Conservation (phyloP, 2,113 vertebrate genomes). For the Dunckerocampus dactyliophorus region DNA sequence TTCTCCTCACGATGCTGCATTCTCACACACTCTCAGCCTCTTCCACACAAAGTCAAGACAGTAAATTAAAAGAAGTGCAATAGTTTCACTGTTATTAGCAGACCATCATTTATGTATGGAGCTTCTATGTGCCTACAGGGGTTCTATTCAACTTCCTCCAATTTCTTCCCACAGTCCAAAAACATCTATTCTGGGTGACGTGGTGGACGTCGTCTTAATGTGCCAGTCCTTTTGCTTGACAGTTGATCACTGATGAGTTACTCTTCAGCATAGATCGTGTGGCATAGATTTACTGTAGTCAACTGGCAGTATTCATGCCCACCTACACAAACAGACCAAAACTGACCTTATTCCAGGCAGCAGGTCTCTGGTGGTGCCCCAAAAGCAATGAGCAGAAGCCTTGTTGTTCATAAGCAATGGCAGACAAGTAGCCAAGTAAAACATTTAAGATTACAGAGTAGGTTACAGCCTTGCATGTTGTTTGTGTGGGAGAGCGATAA, state of each 20-base stretch:
- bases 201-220: neutral
- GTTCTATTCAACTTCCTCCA: neutral
- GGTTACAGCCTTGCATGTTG: no score
- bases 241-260: neutral
- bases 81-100: constrained; percentile 20
- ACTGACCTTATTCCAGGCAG: no score
- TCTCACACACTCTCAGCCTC: constrained; percentile 9
- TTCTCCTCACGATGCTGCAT: neutral
- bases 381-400: no score
- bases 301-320: no score
- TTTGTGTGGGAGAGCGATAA: no score
- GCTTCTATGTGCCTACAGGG: neutral
- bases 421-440: no score
- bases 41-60: neutral
- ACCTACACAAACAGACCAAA: no score
- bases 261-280: no score
- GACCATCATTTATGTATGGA: constrained; percentile 12
- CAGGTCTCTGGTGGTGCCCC: no score
- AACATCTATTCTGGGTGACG: neutral
- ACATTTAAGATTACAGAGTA: no score
- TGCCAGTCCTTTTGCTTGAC: neutral
- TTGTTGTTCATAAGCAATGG: no score
- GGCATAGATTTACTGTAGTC: no score
- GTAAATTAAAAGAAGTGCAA: neutral
- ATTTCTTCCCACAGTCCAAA: neutral